phyloP scores from a whole-genome alignment of 2,113 vertebrate species.

The Heteronetta atricapilla region DNA sequence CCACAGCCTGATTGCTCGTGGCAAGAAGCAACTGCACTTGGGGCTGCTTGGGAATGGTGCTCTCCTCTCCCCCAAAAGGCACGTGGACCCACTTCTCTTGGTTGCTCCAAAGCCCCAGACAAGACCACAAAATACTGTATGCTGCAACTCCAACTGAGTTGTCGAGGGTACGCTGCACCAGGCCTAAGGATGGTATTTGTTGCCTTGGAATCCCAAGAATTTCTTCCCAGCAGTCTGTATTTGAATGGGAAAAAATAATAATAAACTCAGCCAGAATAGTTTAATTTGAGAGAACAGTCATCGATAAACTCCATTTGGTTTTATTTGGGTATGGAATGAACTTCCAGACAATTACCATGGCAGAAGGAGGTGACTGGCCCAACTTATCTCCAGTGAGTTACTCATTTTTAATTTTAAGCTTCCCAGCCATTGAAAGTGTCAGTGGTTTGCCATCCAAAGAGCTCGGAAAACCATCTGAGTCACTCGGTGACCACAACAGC shows the following conservation, averaged over 20 bases:
- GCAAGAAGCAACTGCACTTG: constrained; percentile 3
- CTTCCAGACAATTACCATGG: background rate
- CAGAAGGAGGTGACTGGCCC: background rate
- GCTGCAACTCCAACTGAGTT: background rate
- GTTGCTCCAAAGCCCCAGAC: no score
- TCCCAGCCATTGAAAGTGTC: background rate
- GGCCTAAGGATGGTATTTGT: background rate
- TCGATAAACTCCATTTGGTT: background rate
- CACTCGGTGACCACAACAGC: constrained; percentile 15
- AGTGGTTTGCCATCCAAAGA: constrained; percentile 36
- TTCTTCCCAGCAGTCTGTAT: background rate
- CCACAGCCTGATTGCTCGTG: background rate
- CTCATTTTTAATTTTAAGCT: background rate
- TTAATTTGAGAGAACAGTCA: background rate
- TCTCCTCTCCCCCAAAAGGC: background rate
- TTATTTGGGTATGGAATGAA: background rate
- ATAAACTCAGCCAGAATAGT: background rate
- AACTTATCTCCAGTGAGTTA: background rate
- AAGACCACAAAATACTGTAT: background rate
- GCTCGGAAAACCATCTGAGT: constrained; percentile 15
- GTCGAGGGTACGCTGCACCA: background rate
- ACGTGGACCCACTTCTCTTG: background rate
- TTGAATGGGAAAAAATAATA: background rate
- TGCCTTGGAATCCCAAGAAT: background rate
- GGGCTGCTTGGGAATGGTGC: background rate